Base-by-base conservation (phyloP, 2,113 vertebrate species). In the Pomatorhinus ruficollis region DNA sequence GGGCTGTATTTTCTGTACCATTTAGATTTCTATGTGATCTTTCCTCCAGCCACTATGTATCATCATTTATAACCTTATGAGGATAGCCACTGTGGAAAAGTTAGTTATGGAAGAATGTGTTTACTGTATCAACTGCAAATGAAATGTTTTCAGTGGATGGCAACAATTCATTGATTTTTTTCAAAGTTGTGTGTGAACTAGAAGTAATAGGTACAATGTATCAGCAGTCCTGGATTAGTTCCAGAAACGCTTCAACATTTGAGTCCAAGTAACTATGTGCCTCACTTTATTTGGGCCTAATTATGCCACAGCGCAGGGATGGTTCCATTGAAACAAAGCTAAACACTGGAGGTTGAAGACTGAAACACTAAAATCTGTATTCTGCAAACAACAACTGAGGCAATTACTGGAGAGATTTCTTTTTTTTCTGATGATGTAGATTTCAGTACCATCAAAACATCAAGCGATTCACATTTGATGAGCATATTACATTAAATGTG, bases 141-240 rank as follows among this genome's bases (percentile, higher is more conserved):
- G 54, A 88, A 90, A 74, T 8, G 5, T 70, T 87, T 95, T 85
- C 56, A 72, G 47, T 52, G 31, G 70, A 90, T 63, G 56, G 70
- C 78, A 91, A 91, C 75, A 33, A 31, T 42, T 93, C 33, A 78
- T 69, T 93, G 90, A 80, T 85, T 86, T 93, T 95, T 31, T 95
- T 95, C 59, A 47, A 87, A 96, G 78, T 28, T 88, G 54, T 47
- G 31, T 28, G 27, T 53, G 59, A 95, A 88, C 35, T n/a, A 57
- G 45, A 52, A 74, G 18, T 20, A 83, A 90, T 6, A 90, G 24
- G 40, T 77, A n/a, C 31, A 83, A 76, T 56, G 40, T 33, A 93
- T 47, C 63, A 72, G 37, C 45, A 72, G 57, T 83, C 16, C 27
- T 53, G 33, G 33, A 39, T 28, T 15, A 65, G 47, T 57, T 90